These are phyloP conservation scores for Furnarius figulus DNA, from an alignment of 2,113 vertebrate species.

Conservation along the genomic window DNA sequence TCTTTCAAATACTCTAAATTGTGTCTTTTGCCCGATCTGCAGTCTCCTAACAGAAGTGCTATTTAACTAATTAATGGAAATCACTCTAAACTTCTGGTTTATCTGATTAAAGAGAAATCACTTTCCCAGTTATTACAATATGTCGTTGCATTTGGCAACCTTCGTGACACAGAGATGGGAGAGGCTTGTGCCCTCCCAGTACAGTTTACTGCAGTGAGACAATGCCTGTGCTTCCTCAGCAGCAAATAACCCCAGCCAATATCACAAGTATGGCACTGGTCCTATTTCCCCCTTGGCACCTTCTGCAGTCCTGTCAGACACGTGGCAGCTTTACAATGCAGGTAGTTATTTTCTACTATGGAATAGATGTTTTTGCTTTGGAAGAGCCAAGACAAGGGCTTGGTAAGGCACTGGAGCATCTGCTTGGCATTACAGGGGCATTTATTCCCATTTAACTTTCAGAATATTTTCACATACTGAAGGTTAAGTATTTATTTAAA, in stretches of 20 bases:
- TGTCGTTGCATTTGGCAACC: neutral
- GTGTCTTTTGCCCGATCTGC: neutral
- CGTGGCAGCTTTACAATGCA: neutral
- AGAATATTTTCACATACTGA: neutral
- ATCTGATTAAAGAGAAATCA: neutral
- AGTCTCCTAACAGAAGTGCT: neutral
- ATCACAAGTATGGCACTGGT: neutral
- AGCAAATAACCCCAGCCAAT: neutral
- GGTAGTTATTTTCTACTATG: neutral
- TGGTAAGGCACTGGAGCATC: neutral
- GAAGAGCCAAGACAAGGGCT: neutral
- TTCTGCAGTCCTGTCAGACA: neutral
- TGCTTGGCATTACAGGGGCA: neutral
- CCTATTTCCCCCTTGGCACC: neutral
- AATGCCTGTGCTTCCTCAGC: neutral
- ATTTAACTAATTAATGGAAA: conserved; percentile 1
- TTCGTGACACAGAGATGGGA: neutral
- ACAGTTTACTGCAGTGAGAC: neutral
- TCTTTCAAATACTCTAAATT: neutral
- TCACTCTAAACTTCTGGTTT: neutral
- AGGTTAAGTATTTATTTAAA: neutral
- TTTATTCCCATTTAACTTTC: neutral
- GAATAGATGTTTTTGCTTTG: neutral
- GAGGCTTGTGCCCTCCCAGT: neutral
- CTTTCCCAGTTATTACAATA: neutral